phyloP scores from a whole-genome alignment of 2,113 vertebrate species.

The Thryonomys swinderianus region DNA sequence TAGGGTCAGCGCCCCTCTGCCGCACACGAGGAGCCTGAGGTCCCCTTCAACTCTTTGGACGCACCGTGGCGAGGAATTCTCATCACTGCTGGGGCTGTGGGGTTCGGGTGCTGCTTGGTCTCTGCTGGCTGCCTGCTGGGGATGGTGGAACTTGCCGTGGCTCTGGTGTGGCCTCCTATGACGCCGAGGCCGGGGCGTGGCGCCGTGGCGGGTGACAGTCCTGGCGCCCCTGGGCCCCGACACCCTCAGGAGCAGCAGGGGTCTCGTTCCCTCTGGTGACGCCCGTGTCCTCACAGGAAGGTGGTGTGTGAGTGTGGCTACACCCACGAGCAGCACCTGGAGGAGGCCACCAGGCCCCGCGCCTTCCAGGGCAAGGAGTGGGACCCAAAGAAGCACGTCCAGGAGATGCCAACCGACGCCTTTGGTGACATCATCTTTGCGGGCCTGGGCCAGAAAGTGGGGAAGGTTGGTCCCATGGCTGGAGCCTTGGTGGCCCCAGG shows the following conservation, averaged over 20 bases:
- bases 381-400: conserved; percentile 89
- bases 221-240: fast-evolving
- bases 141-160: neutral
- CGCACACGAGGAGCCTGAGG: fast-evolving
- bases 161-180: neutral
- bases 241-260: neutral
- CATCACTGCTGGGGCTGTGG: neutral
- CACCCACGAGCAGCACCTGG: conserved; percentile 86
- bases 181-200: fast-evolving
- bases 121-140: neutral
- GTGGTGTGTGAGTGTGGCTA: conserved; percentile 92
- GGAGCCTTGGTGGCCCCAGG: fast-evolving
- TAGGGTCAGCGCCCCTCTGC: fast-evolving
- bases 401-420: conserved; percentile 92
- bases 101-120: fast-evolving
- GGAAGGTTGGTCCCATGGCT: conserved; percentile 87
- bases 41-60: too few species aligned
- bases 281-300: conserved; percentile 81
- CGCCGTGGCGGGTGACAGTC: too few species aligned
- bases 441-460: conserved; percentile 89
- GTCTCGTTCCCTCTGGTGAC: neutral
- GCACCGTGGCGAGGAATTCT: neutral
- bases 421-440: conserved; percentile 93
- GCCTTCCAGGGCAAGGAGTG: conserved; percentile 87
- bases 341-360: conserved; percentile 87